Percentiles rank a stretch among this genome's conserved stretches.
Evolutionary conservation across 2,113 vertebrate species (phyloP).

Genomic region (Nyctereutes procyonoides): DNA sequence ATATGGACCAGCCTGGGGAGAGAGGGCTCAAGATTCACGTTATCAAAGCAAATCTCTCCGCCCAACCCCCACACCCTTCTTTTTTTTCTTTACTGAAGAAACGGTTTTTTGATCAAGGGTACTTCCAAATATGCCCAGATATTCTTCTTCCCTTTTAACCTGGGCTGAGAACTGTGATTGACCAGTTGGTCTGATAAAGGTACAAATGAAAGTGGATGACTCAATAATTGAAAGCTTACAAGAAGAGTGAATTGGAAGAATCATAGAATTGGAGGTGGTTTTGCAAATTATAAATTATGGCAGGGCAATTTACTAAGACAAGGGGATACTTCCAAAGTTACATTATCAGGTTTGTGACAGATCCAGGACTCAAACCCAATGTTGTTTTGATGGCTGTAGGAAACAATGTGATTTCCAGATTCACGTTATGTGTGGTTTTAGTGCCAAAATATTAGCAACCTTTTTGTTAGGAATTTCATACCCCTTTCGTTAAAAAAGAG

Average conservation of each 20-base stretch:
- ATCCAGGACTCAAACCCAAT: not conserved
- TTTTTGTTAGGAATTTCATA: not conserved
- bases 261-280: not conserved
- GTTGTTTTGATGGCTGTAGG: not conserved
- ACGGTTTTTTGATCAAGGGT: constrained; percentile 41
- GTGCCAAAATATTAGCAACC: not conserved
- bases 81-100: not conserved
- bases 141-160: not conserved
- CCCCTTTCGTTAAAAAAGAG: no score
- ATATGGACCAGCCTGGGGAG: constrained; percentile 66
- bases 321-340: not conserved
- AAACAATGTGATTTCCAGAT: not conserved
- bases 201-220: not conserved
- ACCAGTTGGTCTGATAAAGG: not conserved
- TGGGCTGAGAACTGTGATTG: not conserved
- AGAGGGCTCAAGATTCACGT: constrained; percentile 61
- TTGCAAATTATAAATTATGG: not conserved
- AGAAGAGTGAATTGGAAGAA: not conserved
- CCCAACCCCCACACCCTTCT: not conserved
- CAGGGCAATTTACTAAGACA: not conserved
- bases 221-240: not conserved
- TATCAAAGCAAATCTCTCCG: constrained; percentile 64
- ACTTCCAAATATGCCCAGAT: not conserved
- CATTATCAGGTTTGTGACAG: not conserved
- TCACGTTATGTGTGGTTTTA: not conserved